Conservation (phyloP, 2,113 vertebrate genomes). For the Coturnix japonica region DNA sequence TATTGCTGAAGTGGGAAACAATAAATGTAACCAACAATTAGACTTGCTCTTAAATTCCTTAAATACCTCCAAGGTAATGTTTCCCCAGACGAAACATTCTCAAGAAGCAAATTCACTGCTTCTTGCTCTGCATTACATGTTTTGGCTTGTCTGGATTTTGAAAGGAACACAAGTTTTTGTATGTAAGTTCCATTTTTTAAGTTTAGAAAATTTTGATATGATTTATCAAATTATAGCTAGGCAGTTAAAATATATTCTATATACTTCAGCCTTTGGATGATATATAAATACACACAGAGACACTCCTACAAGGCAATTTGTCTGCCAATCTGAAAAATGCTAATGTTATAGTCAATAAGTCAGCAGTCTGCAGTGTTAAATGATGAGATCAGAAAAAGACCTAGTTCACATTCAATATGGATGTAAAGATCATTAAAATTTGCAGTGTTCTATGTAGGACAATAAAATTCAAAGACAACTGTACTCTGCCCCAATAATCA, state of each 20-base stretch:
- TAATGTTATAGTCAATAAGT: slow-evolving; percentile 42
- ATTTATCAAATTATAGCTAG: slow-evolving; percentile 25
- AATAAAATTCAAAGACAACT: slow-evolving; percentile 33
- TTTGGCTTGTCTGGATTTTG: not conserved
- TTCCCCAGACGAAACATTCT: not conserved
- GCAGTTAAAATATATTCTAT: slow-evolving; percentile 42
- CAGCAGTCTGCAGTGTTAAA: slow-evolving; percentile 42
- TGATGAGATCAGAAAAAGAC: slow-evolving; percentile 38
- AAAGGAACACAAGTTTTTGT: not conserved
- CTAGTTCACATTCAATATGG: not conserved
- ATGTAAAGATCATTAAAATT: slow-evolving; percentile 17
- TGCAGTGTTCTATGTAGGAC: slow-evolving; percentile 24
- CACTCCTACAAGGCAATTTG: slow-evolving; percentile 50
- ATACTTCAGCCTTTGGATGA: slow-evolving; percentile 40
- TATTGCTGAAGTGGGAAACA: not conserved
- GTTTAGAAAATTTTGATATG: not conserved
- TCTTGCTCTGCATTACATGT: not conserved
- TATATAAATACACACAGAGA: slow-evolving; percentile 34
- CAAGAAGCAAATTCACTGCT: not conserved
- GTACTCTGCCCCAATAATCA: slow-evolving; percentile 40
- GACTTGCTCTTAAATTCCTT: not conserved
- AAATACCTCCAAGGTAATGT: slow-evolving; percentile 10
- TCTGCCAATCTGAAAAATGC: slow-evolving; percentile 55
- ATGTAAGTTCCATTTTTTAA: not conserved
- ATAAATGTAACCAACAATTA: slow-evolving; percentile 23